Conservation (phyloP, 2,888 invertebrate genomes). For the Latrodectus elegans region DNA sequence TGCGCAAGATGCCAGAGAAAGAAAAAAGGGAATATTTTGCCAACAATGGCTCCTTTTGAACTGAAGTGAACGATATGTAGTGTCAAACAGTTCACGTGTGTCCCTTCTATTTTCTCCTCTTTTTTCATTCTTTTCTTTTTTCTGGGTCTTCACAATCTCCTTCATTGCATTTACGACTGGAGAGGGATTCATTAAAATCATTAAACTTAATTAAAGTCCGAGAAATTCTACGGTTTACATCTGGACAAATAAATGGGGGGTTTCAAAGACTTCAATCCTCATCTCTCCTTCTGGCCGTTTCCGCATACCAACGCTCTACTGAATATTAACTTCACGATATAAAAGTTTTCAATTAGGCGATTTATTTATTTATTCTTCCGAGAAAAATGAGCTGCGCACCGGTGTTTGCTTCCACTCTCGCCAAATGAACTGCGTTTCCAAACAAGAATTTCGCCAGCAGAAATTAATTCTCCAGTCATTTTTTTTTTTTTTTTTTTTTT, state of each 20-base stretch:
- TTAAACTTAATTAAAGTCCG: slow-evolving; percentile 37
- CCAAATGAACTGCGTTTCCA: too few relatives aligned
- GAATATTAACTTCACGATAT: background rate
- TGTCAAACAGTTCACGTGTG: slow-evolving; percentile 42
- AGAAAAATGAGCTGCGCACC: background rate
- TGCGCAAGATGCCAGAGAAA: slow-evolving; percentile 29
- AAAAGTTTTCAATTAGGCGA: background rate
- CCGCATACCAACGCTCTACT: background rate
- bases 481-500: too few relatives aligned
- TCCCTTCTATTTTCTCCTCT: background rate
- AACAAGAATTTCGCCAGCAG: too few relatives aligned
- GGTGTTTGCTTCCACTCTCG: background rate
- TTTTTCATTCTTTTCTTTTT: background rate
- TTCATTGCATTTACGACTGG: slow-evolving; percentile 17
- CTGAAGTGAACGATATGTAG: slow-evolving; percentile 33
- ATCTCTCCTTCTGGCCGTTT: background rate
- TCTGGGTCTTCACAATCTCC: background rate
- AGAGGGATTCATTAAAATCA: slow-evolving; percentile 36
- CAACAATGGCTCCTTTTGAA: background rate
- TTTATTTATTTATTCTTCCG: background rate
- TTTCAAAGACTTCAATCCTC: background rate
- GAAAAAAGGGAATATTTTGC: background rate
- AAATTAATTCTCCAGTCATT: too few relatives aligned
- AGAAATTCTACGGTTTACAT: background rate
- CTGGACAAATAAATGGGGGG: background rate